Base-by-base conservation (phyloP, 2,113 vertebrate species). In the Perccottus glenii region DNA sequence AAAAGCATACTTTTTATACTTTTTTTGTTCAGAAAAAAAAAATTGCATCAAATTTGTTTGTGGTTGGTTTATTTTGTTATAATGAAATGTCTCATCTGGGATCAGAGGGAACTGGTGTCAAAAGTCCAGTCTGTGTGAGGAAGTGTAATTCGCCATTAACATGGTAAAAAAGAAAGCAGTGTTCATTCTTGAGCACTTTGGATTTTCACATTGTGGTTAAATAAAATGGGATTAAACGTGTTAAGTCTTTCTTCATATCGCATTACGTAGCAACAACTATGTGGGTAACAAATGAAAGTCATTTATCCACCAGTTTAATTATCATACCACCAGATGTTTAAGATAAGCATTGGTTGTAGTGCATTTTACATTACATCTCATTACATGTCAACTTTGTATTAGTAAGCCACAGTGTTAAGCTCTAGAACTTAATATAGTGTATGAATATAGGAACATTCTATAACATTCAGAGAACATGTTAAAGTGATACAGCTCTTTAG, bases 1-100 rank as follows among this genome's bases (percentile, higher is more conserved):
- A 19, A 50, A 43, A 58, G 80, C 73, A 69, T 86, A 80, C 81
- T 87, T 92, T 83, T 93, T 92, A 92, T 93, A 93, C 92, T 83
- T 94, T 93, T 89, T 64, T 88, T 95, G 93, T 83, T 71, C 93
- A 82, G 79, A 67, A 68, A 67, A 77, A 67, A 68, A 67, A 77
- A 78, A 94, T 91, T 93, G 88, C 65, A 86, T 87, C 47, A 78
- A 87, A 77, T 90, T 87, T 86, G 88, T 72, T 82, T 91, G 90
- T 82, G 77, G 80, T 87, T 87, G 85, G 64, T 70, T 52, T 51
- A 51, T 83, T 84, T 85, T 81, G 81, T 84, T 73, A 68, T 83
- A 70, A 82, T 88, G 72, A 90, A 89, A 88, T 78, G 72, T 82
- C 88, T 88, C 82, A 67, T 84, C 78, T 84, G 79, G 77, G 78